These are phyloP conservation scores for Leptobrachium ailaonicum DNA, from an alignment of 2,113 vertebrate species.

Conservation along the genomic window DNA sequence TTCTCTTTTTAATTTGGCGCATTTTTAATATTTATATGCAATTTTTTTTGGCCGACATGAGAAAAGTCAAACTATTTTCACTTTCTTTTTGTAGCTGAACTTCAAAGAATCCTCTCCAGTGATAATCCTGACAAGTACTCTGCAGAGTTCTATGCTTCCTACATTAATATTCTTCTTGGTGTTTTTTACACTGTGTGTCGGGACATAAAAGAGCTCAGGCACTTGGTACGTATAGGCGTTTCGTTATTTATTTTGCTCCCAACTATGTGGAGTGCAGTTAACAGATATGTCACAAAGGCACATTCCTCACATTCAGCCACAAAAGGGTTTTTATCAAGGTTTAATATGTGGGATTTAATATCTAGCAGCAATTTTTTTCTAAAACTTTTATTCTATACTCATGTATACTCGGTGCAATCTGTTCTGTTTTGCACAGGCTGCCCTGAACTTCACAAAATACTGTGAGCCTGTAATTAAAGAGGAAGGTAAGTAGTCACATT, in stretches of 20 bases:
- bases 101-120: conserved; percentile 86
- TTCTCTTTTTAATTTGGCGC: too few species aligned
- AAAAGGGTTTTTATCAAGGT: too few species aligned
- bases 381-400: too few species aligned
- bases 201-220: conserved; percentile 89
- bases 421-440: conserved; percentile 72
- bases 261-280: too few species aligned
- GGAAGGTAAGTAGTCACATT: conserved; percentile 76
- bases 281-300: too few species aligned
- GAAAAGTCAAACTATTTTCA: neutral
- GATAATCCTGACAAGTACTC: conserved; percentile 84
- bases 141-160: conserved; percentile 87
- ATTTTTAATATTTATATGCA: too few species aligned
- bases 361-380: too few species aligned
- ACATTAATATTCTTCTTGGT: conserved; percentile 94
- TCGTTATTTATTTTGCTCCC: neutral
- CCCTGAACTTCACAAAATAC: conserved; percentile 91
- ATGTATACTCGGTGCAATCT: neutral
- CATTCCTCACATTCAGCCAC: too few species aligned
- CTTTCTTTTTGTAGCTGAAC: conserved; percentile 72
- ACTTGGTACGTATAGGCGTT: conserved; percentile 78
- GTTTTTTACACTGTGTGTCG: conserved; percentile 94
- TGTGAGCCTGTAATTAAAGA: conserved; percentile 88
- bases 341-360: too few species aligned
- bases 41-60: too few species aligned